A percentile compares a stretch with the other conserved stretches of the same genome.
phyloP scores from a whole-genome alignment of 2,888 invertebrate genomes.

The Lysandra bellargus region DNA sequence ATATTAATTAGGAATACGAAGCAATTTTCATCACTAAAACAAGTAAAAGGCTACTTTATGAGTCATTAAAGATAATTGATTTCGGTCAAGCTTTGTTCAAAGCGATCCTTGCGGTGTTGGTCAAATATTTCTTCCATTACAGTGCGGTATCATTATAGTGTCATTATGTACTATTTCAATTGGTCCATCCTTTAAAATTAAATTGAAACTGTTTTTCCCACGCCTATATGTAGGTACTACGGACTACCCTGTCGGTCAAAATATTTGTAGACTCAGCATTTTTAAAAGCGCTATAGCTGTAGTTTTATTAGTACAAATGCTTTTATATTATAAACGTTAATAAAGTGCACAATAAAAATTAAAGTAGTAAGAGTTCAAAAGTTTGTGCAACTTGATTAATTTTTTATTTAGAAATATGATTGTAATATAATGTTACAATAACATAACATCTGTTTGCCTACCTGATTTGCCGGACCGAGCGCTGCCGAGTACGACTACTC shows the following conservation, averaged over 20 bases:
- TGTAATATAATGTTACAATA: not conserved
- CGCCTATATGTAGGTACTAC: not conserved
- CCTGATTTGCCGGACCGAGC: conserved; percentile 88
- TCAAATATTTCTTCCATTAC: conserved; percentile 41
- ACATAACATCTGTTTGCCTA: conserved; percentile 60
- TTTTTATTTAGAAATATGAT: not conserved
- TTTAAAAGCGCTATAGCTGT: not conserved
- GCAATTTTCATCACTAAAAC: conserved; percentile 9
- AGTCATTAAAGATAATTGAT: conserved; percentile 70
- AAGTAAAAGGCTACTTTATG: conserved; percentile 44
- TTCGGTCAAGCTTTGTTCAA: conserved; percentile 47
- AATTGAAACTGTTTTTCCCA: not conserved
- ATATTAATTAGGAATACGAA: conserved; percentile 25
- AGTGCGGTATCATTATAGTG: conserved; percentile 24
- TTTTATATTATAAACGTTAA: too few species aligned
- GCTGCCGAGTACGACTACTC: conserved; percentile 88
- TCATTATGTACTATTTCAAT: conserved; percentile 18
- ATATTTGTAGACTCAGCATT: not conserved
- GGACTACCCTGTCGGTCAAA: not conserved
- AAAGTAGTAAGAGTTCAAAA: too few species aligned
- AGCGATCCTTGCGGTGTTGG: conserved; percentile 44
- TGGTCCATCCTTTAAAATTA: not conserved
- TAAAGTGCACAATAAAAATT: too few species aligned
- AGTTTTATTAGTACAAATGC: too few species aligned
- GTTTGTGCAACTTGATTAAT: too few species aligned